These are phyloP conservation scores for Nylanderia fulva DNA, from an alignment of 1,140 invertebrate species.

Conservation along the genomic window DNA sequence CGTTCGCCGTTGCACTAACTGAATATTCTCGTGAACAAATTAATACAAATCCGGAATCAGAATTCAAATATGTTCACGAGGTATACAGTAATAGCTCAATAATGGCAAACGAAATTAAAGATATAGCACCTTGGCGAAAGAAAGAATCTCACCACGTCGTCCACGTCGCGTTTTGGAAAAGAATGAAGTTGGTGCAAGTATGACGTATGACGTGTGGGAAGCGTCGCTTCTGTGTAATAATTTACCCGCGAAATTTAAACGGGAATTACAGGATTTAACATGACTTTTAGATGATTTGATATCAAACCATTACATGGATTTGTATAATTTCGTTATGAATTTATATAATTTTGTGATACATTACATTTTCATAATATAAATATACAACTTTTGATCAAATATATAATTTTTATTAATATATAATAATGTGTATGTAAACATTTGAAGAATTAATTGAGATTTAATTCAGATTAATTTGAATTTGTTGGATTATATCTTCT, in stretches of 20 bases:
- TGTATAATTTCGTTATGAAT: no score
- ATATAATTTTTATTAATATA: not conserved
- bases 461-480: no score
- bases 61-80: no score
- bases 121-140: no score
- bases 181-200: not conserved
- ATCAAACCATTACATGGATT: no score
- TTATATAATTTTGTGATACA: not conserved
- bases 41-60: no score
- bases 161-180: not conserved
- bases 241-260: constrained; percentile 75
- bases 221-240: not conserved
- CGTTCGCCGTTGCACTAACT: not conserved
- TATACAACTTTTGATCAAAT: not conserved
- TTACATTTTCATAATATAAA: not conserved
- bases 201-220: no score
- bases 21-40: not conserved
- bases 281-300: not conserved
- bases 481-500: no score
- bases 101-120: no score
- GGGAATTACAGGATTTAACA: no score
- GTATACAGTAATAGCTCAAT: no score
- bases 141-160: not conserved
- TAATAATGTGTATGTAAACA: not conserved
- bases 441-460: no score